phyloP scores from a whole-genome alignment of 2,888 invertebrate species.

The Cerceris ruficornis region DNA sequence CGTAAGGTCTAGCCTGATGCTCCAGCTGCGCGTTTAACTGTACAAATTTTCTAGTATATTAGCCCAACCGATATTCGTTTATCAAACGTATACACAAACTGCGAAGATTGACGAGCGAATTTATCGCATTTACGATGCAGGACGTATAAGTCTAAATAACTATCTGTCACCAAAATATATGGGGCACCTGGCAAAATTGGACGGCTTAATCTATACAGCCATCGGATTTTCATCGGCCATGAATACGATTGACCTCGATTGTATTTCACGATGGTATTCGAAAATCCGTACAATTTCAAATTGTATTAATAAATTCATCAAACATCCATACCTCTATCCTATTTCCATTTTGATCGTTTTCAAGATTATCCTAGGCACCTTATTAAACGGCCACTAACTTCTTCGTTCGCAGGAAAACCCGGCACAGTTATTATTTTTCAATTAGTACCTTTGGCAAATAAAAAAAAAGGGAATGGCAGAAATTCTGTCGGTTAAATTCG shows the following conservation, averaged over 20 bases:
- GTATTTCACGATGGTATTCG: background rate
- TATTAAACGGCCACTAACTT: too few relatives aligned
- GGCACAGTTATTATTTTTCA: too few relatives aligned
- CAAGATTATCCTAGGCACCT: too few relatives aligned
- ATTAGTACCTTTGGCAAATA: too few relatives aligned
- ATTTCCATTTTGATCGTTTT: too few relatives aligned
- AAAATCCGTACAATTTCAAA: constrained; percentile 7
- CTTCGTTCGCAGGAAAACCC: too few relatives aligned
- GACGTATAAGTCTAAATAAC: constrained; percentile 32
- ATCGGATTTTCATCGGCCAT: constrained; percentile 14
- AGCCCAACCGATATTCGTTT: background rate
- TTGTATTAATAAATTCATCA: background rate
- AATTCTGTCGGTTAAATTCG: constrained; percentile 15
- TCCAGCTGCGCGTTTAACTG: background rate
- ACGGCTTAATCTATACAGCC: constrained; percentile 36
- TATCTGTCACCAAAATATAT: constrained; percentile 19
- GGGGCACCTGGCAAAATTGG: constrained; percentile 33
- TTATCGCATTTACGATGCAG: constrained; percentile 25
- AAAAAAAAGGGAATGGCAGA: background rate
- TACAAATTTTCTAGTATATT: background rate
- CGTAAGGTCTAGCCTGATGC: too few relatives aligned
- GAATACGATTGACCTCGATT: constrained; percentile 27
- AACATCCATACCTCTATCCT: background rate
- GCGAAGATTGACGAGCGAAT: constrained; percentile 41
- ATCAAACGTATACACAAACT: constrained; percentile 18